phyloP scores from a whole-genome alignment of 2,113 vertebrate species.

The Hippocampus zosterae region DNA sequence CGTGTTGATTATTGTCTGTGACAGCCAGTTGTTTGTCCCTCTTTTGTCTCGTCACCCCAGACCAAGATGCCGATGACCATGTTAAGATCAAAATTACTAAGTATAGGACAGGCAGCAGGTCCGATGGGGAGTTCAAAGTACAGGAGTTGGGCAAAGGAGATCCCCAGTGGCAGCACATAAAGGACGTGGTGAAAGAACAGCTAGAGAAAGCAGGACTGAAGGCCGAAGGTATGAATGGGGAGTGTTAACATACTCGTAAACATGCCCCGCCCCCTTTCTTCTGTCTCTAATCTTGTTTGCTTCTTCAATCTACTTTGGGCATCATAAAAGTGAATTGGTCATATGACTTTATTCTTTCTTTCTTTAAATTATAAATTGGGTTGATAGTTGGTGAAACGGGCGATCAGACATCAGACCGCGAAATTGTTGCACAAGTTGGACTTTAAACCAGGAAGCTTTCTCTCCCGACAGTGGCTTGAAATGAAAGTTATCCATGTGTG shows the following conservation, averaged over 20 bases:
- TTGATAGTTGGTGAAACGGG: neutral
- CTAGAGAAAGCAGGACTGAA: constrained; percentile 93
- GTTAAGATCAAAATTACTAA: constrained; percentile 90
- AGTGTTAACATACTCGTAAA: constrained; percentile 14
- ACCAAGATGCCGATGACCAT: constrained; percentile 78
- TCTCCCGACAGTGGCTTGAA: neutral
- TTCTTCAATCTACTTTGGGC: constrained; percentile 24
- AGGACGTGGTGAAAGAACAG: constrained; percentile 91
- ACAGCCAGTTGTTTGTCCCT: constrained; percentile 58
- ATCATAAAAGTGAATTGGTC: neutral
- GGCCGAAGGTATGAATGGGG: constrained; percentile 82
- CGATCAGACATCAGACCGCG: neutral
- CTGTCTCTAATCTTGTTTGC: constrained; percentile 28
- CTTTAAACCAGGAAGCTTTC: neutral
- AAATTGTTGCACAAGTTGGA: neutral
- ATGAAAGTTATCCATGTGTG: constrained; percentile 22
- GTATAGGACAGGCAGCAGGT: constrained; percentile 77
- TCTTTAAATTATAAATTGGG: neutral
- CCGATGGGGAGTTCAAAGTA: constrained; percentile 80
- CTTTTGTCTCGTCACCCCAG: constrained; percentile 75
- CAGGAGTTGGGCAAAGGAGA: constrained; percentile 84
- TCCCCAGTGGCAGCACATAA: constrained; percentile 87
- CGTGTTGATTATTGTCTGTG: constrained; percentile 20
- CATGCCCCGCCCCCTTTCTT: constrained; percentile 38
- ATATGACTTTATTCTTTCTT: neutral